These are phyloP conservation scores for Mystacides longicornis DNA, from an alignment of 2,888 invertebrate species.

Conservation along the genomic window DNA sequence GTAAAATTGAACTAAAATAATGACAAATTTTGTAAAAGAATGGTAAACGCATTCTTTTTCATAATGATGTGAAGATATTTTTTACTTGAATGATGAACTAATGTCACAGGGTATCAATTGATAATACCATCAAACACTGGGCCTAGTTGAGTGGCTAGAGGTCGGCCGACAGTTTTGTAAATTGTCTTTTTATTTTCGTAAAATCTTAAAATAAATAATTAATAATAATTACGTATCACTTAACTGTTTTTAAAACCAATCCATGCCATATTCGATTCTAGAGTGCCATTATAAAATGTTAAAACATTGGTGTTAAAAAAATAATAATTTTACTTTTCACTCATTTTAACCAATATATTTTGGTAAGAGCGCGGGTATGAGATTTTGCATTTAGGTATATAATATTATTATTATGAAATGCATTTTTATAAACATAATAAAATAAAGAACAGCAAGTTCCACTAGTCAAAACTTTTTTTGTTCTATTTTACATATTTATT, in stretches of 20 bases:
- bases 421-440: too few relatives aligned
- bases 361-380: too few relatives aligned
- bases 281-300: not conserved
- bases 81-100: conserved; percentile 22
- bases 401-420: too few relatives aligned
- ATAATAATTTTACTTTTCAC: too few relatives aligned
- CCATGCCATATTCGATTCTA: not conserved
- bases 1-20: conserved; percentile 5
- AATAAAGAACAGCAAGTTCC: too few relatives aligned
- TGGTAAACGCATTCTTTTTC: conserved; percentile 15
- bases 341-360: too few relatives aligned
- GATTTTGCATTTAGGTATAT: too few relatives aligned
- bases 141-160: conserved; percentile 1
- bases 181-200: not conserved
- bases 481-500: too few relatives aligned
- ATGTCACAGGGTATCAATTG: conserved; percentile 25
- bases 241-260: not conserved
- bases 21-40: conserved; percentile 9
- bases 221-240: not conserved
- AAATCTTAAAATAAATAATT: not conserved
- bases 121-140: conserved; percentile 19
- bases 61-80: conserved; percentile 16
- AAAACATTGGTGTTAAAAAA: not conserved
- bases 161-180: not conserved
- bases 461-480: too few relatives aligned